Conservation (phyloP, 1,140 invertebrate genomes). For the Latrodectus geometricus region DNA sequence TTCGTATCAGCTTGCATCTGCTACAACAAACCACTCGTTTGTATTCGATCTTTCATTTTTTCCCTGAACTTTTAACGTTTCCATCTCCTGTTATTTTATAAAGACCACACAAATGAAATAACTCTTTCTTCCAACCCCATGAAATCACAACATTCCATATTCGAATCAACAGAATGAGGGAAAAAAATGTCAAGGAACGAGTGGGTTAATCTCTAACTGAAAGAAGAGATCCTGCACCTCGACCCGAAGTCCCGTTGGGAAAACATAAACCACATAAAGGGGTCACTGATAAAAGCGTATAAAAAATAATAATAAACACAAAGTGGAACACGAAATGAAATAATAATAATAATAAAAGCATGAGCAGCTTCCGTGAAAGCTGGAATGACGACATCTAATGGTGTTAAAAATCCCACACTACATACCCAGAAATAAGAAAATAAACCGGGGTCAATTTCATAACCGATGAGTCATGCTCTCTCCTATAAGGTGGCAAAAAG, state of each 20-base stretch:
- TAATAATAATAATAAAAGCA: constrained; percentile 13
- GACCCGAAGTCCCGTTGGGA: neutral
- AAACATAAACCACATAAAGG: constrained; percentile 6
- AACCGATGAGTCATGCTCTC: constrained; percentile 22
- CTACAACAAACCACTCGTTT: too few species aligned
- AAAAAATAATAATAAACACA: neutral
- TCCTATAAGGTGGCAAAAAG: constrained; percentile 39
- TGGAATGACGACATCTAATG: constrained; percentile 35
- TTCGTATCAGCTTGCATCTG: too few species aligned
- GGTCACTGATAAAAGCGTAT: neutral
- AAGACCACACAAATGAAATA: constrained; percentile 25
- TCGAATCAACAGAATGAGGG: constrained; percentile 10
- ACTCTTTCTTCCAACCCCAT: constrained; percentile 7
- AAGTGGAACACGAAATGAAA: neutral
- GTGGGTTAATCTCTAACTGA: neutral
- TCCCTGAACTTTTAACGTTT: too few species aligned
- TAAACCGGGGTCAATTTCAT: constrained; percentile 36
- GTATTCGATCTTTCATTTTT: too few species aligned
- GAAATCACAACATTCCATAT: constrained; percentile 42
- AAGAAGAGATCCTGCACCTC: neutral
- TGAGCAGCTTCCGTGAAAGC: constrained; percentile 26
- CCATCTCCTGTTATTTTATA: too few species aligned
- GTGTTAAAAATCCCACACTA: constrained; percentile 42
- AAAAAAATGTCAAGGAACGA: neutral
- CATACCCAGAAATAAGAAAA: constrained; percentile 19